Conservation (phyloP, 2,113 vertebrate species). For the Calcarius ornatus region DNA sequence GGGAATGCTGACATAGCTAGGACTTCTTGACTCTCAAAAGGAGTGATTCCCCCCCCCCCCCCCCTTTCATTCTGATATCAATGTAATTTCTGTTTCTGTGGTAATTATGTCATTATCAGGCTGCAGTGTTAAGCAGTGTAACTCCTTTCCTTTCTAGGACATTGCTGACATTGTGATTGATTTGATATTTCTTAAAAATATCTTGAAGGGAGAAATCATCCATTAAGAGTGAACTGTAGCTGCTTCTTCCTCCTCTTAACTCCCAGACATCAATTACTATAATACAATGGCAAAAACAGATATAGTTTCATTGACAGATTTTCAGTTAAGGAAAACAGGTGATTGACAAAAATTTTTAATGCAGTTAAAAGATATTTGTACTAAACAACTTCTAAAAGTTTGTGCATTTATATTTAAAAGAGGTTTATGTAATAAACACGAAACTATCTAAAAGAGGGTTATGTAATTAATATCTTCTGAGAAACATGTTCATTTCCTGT, state of each 20-base stretch:
- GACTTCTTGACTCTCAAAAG: not conserved
- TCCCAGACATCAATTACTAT: not conserved
- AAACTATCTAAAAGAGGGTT: not conserved
- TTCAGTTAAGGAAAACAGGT: not conserved
- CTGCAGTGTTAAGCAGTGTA: not conserved
- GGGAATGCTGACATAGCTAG: not conserved
- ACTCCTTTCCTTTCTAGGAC: not conserved
- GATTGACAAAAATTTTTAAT: not conserved
- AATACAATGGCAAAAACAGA: not conserved
- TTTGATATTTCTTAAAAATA: not conserved
- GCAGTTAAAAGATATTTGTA: not conserved
- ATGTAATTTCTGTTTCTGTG: not conserved
- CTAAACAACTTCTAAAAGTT: not conserved
- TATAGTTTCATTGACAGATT: not conserved
- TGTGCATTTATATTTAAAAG: not conserved
- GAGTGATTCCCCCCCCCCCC: not conserved
- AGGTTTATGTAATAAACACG: not conserved
- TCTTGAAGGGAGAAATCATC: not conserved
- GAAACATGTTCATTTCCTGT: not conserved
- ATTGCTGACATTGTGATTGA: not conserved
- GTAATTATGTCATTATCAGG: not conserved
- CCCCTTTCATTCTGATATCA: not conserved
- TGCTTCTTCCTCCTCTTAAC: not conserved
- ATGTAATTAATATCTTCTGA: not conserved
- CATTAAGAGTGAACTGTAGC: not conserved